phyloP scores from a whole-genome alignment of 2,113 vertebrate genomes.

The Lophius piscatorius region DNA sequence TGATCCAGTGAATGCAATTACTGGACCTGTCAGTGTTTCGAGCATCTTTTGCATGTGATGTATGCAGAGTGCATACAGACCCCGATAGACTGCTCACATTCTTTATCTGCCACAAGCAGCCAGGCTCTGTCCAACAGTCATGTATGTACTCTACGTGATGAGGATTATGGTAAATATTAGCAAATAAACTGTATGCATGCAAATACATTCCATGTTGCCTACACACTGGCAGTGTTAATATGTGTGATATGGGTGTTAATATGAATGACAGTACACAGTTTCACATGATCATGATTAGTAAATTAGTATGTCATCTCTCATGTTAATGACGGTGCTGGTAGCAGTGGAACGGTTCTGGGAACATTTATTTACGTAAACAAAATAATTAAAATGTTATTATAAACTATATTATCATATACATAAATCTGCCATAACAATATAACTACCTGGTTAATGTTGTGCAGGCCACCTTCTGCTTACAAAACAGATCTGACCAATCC shows the following conservation, averaged over 20 bases:
- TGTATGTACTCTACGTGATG: conserved; percentile 22
- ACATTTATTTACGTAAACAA: no score
- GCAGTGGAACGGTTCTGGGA: no score
- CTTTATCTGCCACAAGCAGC: conserved; percentile 15
- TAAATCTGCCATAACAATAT: no score
- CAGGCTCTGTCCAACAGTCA: conserved; percentile 5
- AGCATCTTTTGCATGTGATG: conserved; percentile 42
- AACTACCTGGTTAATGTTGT: no score
- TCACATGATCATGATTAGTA: not conserved
- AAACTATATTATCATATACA: no score
- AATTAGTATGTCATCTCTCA: not conserved
- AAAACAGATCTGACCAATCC: no score
- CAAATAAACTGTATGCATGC: conserved; percentile 6
- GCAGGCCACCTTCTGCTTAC: no score
- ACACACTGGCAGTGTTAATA: conserved; percentile 2
- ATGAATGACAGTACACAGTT: not conserved
- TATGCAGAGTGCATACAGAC: conserved; percentile 41
- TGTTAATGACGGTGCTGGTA: not conserved
- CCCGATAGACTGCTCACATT: conserved; percentile 18
- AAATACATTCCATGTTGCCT: conserved; percentile 13
- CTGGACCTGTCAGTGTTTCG: conserved; percentile 62
- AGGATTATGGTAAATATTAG: conserved; percentile 15
- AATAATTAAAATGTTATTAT: no score
- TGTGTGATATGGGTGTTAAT: no score
- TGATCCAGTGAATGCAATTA: conserved; percentile 72